Base-by-base conservation (phyloP, 2,888 invertebrate genomes). In the Chaetoderma sp. region DNA sequence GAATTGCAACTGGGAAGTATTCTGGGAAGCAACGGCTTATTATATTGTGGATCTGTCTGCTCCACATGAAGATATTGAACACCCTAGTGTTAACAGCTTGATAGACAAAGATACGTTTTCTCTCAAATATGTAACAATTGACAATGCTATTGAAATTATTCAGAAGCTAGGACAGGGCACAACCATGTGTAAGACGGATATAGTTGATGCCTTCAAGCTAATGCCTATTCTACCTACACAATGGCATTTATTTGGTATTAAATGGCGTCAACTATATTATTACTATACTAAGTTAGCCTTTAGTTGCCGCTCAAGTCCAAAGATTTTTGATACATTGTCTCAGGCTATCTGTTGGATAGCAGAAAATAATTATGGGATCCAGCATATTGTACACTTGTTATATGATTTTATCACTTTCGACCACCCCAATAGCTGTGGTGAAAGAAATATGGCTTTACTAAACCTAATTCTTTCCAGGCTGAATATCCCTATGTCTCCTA, bases 11-110 rank as follows among this genome's bases (percentile, higher is more conserved):
- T n/a, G n/a, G n/a, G n/a, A n/a, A n/a, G n/a, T n/a, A n/a, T n/a
- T n/a, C n/a, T n/a, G n/a, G n/a, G n/a, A n/a, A n/a, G n/a, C n/a
- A n/a, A n/a, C n/a, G n/a, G n/a, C n/a, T n/a, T n/a, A n/a, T n/a
- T n/a, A n/a, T 0, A 72, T 71, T 4, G 50, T 72, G 2, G 74
- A 74, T 57, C 16, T 71, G 3, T 72, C 69, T 8, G 55, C 71
- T 0, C 70, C 72, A n/a, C 74, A 71, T 56, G 45, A 72, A 13
- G 49, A 65, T 47, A 3, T 10, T n/a, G n/a, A 39, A 8, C 49
- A 68, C 25, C 25, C 21, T 13, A 73, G 70, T 25, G 52, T 73
- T 2, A 73, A 69, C 33, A 56, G 64, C 16, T 27, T 73, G n/a
- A 73, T 73, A 27, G 63, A 64, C 44, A 71, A 73, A 64, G 61